These are phyloP conservation scores for Desmodus rotundus DNA, from an alignment of 2,113 vertebrate genomes.

Conservation along the genomic window DNA sequence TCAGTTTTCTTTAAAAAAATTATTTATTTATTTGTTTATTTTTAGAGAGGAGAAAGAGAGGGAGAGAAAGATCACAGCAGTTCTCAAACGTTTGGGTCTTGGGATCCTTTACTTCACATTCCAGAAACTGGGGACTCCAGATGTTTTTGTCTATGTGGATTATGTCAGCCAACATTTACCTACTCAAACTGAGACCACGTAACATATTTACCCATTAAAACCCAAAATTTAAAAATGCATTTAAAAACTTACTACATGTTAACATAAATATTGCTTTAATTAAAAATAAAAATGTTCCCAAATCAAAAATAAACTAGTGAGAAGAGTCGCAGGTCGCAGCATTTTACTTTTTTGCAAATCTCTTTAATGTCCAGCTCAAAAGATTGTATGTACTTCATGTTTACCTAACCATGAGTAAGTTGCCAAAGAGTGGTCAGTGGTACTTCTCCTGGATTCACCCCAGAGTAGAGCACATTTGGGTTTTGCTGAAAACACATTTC, in stretches of 20 bases:
- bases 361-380: not conserved
- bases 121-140: not conserved
- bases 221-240: not conserved
- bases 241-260: not conserved
- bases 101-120: not conserved
- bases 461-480: not conserved
- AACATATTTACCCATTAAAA: not conserved
- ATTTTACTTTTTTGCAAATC: not conserved
- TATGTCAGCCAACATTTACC: not conserved
- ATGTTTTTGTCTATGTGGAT: not conserved
- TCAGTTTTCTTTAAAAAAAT: not conserved
- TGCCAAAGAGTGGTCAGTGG: not conserved
- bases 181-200: not conserved
- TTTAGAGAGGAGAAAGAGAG: no score
- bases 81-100: not conserved
- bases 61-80: not conserved
- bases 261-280: not conserved
- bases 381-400: not conserved
- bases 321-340: not conserved
- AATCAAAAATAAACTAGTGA: not conserved
- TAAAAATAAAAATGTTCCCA: not conserved
- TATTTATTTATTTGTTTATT: no score
- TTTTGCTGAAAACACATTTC: not conserved
- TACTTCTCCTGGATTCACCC: not conserved
- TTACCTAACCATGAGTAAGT: not conserved